Evolutionary conservation across 1,140 invertebrate genomes (phyloP).

Genomic region (Lanistes nyassanus): DNA sequence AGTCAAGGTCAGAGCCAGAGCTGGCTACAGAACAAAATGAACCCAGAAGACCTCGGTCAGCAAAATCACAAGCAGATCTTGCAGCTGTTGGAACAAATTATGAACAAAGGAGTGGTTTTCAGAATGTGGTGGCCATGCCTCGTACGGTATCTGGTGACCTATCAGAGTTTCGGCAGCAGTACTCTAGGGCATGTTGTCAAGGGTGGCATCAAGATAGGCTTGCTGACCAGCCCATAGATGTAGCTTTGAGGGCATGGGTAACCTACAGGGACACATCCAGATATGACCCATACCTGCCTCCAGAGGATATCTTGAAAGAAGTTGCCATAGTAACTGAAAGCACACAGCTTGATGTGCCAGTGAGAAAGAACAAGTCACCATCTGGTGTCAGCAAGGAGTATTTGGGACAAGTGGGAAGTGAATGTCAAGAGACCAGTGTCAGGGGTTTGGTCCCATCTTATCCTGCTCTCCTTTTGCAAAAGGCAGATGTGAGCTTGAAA

Average conservation of each 20-base stretch:
- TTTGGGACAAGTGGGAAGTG: slow-evolving; percentile 52
- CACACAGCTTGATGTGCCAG: slow-evolving; percentile 31
- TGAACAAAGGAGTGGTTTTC: background rate
- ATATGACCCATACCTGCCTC: slow-evolving; percentile 46
- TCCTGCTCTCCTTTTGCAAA: too few relatives aligned
- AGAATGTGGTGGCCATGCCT: background rate
- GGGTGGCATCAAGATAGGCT: background rate
- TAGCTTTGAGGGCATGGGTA: slow-evolving; percentile 16
- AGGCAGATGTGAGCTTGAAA: background rate
- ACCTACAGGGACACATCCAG: background rate
- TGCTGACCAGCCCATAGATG: background rate
- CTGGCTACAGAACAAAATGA: slow-evolving; percentile 25
- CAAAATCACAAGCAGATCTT: slow-evolving; percentile 43
- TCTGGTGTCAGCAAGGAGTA: slow-evolving; percentile 47
- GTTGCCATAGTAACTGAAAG: slow-evolving; percentile 36
- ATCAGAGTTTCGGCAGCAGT: slow-evolving; percentile 36
- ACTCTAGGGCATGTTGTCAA: background rate
- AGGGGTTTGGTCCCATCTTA: background rate
- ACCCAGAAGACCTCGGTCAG: slow-evolving; percentile 40
- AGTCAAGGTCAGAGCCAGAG: slow-evolving; percentile 49
- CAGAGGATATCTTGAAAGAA: slow-evolving; percentile 47
- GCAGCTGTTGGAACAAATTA: background rate
- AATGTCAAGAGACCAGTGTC: slow-evolving; percentile 40
- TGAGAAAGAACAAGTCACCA: slow-evolving; percentile 30
- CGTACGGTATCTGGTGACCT: slow-evolving; percentile 46